phyloP scores from a whole-genome alignment of 1,140 invertebrate species.

The Diachasma alloeum region DNA sequence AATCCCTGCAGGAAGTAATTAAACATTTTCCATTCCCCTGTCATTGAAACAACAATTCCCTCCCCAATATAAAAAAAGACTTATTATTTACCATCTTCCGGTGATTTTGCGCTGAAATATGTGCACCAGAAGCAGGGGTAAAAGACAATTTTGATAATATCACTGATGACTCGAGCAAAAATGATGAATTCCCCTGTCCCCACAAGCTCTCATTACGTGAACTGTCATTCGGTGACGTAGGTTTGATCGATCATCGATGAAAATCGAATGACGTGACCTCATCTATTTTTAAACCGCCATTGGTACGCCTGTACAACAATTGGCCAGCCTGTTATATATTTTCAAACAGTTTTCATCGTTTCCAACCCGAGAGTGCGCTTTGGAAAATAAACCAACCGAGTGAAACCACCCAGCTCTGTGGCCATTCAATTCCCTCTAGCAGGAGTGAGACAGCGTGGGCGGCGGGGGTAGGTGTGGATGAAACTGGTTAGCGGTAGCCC shows the following conservation, averaged over 20 bases:
- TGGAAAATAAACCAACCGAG: too few species aligned
- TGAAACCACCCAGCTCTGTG: too few species aligned
- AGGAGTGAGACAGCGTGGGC: not conserved
- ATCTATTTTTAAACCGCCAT: slow-evolving; percentile 5
- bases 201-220: not conserved
- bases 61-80: not conserved
- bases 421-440: not conserved
- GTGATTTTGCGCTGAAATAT: not conserved
- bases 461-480: not conserved
- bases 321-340: not conserved
- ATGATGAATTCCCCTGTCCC: not conserved
- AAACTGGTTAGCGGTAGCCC: slow-evolving; percentile 10
- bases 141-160: slow-evolving; percentile 26
- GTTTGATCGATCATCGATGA: slow-evolving; percentile 9
- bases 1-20: slow-evolving; percentile 7
- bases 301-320: not conserved
- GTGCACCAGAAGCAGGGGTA: slow-evolving; percentile 37
- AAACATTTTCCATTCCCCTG: not conserved
- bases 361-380: not conserved
- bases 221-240: not conserved
- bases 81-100: slow-evolving; percentile 1
- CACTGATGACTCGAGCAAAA: not conserved
- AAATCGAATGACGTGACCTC: slow-evolving; percentile 1
- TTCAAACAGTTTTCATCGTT: not conserved
- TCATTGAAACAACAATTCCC: not conserved